Conservation (phyloP, 2,113 vertebrate species). For the Lonchura striata region DNA sequence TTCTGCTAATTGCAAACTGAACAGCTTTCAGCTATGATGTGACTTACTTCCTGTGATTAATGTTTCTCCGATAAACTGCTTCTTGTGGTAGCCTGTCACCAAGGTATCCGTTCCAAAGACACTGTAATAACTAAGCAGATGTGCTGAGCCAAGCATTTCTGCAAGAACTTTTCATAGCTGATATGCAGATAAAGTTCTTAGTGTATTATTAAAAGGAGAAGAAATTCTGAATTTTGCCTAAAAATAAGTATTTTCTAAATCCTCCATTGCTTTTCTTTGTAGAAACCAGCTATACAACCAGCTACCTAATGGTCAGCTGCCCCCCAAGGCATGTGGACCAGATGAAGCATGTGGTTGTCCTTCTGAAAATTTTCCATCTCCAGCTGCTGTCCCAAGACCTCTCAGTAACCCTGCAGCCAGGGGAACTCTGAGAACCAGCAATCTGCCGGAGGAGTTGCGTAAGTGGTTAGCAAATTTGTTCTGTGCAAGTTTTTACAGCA, state of each 20-base stretch:
- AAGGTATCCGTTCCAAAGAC: neutral
- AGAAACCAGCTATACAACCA: conserved; percentile 67
- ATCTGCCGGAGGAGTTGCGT: conserved; percentile 79
- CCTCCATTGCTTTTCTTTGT: neutral
- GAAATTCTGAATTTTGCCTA: neutral
- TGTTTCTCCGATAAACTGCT: neutral
- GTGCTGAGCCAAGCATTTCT: neutral
- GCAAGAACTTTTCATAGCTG: neutral
- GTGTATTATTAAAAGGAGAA: neutral
- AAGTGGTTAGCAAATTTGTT: conserved; percentile 61
- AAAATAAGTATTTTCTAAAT: neutral
- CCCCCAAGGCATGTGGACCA: neutral
- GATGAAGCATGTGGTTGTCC: conserved; percentile 34
- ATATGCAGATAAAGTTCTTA: neutral
- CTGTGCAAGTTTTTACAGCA: conserved; percentile 2
- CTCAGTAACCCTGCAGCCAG: conserved; percentile 63
- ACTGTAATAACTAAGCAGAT: neutral
- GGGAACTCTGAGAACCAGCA: conserved; percentile 78
- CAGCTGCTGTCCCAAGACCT: conserved; percentile 68
- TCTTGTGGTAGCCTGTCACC: neutral
- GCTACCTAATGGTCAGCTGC: conserved; percentile 18
- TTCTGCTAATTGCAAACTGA: neutral
- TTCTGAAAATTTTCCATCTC: conserved; percentile 41
- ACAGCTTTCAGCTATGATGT: neutral
- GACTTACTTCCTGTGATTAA: neutral